These are phyloP conservation scores for Panzeria rudis DNA, from an alignment of 2,888 invertebrate species.

Conservation along the genomic window DNA sequence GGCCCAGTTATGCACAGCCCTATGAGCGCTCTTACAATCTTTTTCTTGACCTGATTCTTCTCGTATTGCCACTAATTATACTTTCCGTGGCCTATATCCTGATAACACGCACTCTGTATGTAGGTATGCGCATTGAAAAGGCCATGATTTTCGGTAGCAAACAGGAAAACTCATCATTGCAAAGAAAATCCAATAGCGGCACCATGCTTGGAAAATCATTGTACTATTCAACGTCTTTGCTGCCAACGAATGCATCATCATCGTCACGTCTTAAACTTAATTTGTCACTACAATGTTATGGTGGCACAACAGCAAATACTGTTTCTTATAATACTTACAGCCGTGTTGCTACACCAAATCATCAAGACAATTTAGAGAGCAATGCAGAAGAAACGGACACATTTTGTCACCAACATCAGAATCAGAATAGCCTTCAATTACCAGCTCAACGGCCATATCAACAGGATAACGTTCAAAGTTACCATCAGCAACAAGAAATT, in stretches of 20 bases:
- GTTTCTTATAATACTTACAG: constrained; percentile 34
- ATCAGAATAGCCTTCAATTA: constrained; percentile 59
- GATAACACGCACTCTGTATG: constrained; percentile 83
- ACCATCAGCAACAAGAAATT: constrained; percentile 48
- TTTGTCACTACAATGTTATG: constrained; percentile 66
- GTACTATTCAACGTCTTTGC: constrained; percentile 54
- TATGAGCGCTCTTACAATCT: constrained; percentile 87
- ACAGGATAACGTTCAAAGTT: constrained; percentile 51
- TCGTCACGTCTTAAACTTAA: constrained; percentile 54
- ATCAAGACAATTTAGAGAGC: constrained; percentile 25
- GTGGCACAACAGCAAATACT: background rate
- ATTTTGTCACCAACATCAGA: constrained; percentile 68
- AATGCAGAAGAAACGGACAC: constrained; percentile 31
- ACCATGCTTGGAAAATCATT: constrained; percentile 39
- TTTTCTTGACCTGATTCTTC: constrained; percentile 86
- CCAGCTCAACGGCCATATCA: constrained; percentile 43
- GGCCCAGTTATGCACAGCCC: constrained; percentile 84
- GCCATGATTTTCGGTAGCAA: constrained; percentile 74
- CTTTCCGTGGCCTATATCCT: constrained; percentile 87
- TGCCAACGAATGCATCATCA: constrained; percentile 46
- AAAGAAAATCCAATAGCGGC: constrained; percentile 34
- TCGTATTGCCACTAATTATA: constrained; percentile 87
- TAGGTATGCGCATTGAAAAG: constrained; percentile 81
- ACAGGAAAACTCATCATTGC: constrained; percentile 36
- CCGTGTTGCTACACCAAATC: constrained; percentile 35